A percentile compares a stretch with the other conserved stretches of the same genome.
phyloP scores from a whole-genome alignment of 2,888 invertebrate species.

The Syritta pipiens region DNA sequence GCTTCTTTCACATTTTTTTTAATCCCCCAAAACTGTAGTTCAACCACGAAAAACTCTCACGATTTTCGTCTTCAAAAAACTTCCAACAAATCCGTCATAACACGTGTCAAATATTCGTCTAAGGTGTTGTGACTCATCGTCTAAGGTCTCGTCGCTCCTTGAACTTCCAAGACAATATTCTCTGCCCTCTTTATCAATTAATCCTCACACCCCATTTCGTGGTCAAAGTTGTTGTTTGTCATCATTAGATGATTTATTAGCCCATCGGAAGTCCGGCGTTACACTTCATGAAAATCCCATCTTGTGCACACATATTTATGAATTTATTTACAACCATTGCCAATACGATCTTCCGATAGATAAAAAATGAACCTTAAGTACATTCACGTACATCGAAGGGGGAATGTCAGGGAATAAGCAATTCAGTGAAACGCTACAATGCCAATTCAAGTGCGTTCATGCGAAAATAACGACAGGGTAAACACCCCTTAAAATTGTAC shows the following conservation, averaged over 20 bases:
- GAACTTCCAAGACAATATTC: background rate
- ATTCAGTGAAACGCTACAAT: slow-evolving; percentile 61
- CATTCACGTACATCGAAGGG: slow-evolving; percentile 1
- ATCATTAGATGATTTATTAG: slow-evolving; percentile 66
- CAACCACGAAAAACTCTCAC: no score
- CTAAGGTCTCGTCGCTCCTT: no score
- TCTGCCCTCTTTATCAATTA: background rate
- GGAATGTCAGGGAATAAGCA: slow-evolving; percentile 51
- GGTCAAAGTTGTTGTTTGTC: slow-evolving; percentile 62
- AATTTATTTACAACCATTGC: slow-evolving; percentile 2
- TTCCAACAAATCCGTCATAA: no score
- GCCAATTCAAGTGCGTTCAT: slow-evolving; percentile 56
- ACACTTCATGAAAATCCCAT: slow-evolving; percentile 68
- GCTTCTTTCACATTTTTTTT: no score
- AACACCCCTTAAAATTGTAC: slow-evolving; percentile 57
- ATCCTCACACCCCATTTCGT: background rate
- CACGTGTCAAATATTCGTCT: no score
- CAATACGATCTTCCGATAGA: slow-evolving; percentile 14
- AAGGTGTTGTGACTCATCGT: no score
- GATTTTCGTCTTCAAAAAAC: no score
- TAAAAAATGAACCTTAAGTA: slow-evolving; percentile 36
- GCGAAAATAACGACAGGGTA: slow-evolving; percentile 60
- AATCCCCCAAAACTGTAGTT: no score
- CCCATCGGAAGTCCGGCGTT: slow-evolving; percentile 73
- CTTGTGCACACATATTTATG: slow-evolving; percentile 36